Base-by-base conservation (phyloP, 2,797 vertebrate genomes). In the Morus bassanus region DNA sequence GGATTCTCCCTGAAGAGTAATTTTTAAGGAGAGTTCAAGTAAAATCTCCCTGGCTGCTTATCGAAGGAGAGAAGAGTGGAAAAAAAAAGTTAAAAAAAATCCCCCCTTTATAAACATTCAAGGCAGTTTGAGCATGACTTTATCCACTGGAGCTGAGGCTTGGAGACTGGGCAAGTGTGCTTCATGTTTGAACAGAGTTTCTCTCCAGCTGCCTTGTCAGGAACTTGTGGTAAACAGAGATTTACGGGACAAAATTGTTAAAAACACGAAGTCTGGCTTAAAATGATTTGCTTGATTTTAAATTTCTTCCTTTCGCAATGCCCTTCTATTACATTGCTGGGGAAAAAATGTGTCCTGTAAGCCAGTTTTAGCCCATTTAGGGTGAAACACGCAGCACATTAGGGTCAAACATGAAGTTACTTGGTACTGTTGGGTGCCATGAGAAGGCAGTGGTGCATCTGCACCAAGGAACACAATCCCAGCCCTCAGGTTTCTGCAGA, bases 11-110 rank as follows among this genome's bases (percentile, higher is more conserved):
- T 96, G 73, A 95, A 91, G 93, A 84, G 73, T 85, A 88, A 86
- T 95, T 86, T 94, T 95, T 91, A 88, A 91, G 79, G 31, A 88
- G 76, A 95, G 61, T 76, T 91, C 76, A 94, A 91, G 43, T 83
- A 88, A 93, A 95, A 91, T 69, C 76, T 96, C 65, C 50, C 41
- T 3, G 10, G 61, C 16, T 61, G 67, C 90, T 95, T 90, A 91
- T 3, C 18, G 7, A 93, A 91, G 59, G 39, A 89, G 43, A 89
- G 53, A 81, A 91, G 33, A 61, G 82, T 7, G 14, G 8, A 19
- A 39, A 46, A 50, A 54, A 51, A 67, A 24, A 7, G 1, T 15
- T 64, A 23, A 0, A 46, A 69, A 91, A 73, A 73, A 30, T 25
- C 18, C 18, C 33, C 48, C 8, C 53, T 79, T 61, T 53, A 61